A percentile compares a stretch with the other conserved stretches of the same genome.
Conservation (phyloP, 2,888 invertebrate species). For the Philonicus albiceps region DNA sequence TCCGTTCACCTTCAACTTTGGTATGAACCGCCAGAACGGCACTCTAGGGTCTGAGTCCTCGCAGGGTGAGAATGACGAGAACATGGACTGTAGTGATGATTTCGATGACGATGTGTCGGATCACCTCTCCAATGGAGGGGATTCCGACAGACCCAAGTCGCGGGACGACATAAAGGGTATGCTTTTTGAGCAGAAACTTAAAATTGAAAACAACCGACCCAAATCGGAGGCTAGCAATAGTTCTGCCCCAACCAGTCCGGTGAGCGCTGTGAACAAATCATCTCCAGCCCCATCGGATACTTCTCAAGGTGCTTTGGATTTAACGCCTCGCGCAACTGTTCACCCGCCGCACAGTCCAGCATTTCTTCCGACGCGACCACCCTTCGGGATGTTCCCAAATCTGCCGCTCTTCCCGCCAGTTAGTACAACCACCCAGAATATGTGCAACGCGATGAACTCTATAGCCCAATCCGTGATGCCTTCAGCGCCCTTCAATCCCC, state of each 20-base stretch:
- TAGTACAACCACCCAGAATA: conserved; percentile 71
- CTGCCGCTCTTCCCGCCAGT: conserved; percentile 63
- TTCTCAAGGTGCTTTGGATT: conserved; percentile 67
- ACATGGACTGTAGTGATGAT: conserved; percentile 62
- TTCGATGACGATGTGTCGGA: conserved; percentile 61
- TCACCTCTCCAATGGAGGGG: conserved; percentile 59
- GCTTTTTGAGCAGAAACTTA: conserved; percentile 61
- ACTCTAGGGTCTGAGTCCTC: conserved; percentile 61
- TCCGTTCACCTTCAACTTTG: conserved; percentile 62
- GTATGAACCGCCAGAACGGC: conserved; percentile 56
- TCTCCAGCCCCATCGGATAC: conserved; percentile 65
- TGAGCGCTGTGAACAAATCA: conserved; percentile 53
- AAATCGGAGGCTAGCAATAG: conserved; percentile 53
- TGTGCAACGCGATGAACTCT: conserved; percentile 81
- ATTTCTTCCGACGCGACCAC: conserved; percentile 56
- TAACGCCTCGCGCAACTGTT: conserved; percentile 65
- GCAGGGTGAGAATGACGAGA: conserved; percentile 62
- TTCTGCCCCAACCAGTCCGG: conserved; percentile 59
- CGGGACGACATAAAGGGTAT: conserved; percentile 61
- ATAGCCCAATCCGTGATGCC: conserved; percentile 83
- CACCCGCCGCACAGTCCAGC: conserved; percentile 55
- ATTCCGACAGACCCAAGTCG: conserved; percentile 58
- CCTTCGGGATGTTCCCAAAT: conserved; percentile 63
- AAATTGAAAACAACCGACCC: conserved; percentile 58
- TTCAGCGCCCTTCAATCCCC: conserved; percentile 86